Percentiles rank a stretch among this genome's conserved stretches.
Evolutionary conservation across 2,888 invertebrate genomes (phyloP).

Genomic region (Bedellia somnulentella): DNA sequence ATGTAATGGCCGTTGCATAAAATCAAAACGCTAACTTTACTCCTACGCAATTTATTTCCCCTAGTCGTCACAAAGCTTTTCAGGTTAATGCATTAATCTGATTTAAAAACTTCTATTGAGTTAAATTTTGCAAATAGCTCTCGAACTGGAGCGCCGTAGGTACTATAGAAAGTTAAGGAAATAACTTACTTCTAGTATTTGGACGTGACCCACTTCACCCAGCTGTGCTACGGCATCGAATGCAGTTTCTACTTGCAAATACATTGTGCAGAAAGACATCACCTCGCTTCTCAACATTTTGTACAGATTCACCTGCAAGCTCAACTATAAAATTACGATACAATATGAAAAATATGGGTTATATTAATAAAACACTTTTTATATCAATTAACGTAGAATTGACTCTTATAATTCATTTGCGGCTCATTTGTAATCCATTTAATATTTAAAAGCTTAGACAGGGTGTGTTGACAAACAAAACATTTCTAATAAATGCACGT

Average conservation of each 20-base stretch:
- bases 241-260: conserved; percentile 89
- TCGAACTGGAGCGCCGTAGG: neutral
- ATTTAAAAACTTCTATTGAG: neutral
- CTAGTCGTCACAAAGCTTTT: neutral
- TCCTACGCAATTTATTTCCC: neutral
- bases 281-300: conserved; percentile 77
- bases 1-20: no score
- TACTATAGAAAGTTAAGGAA: neutral
- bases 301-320: no score
- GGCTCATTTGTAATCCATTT: no score
- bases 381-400: no score
- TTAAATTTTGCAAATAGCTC: neutral
- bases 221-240: conserved; percentile 84
- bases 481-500: no score
- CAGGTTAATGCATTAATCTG: neutral
- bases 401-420: no score
- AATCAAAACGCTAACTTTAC: no score
- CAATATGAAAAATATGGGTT: no score
- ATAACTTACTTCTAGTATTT: conserved; percentile 35
- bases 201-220: conserved; percentile 85
- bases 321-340: no score
- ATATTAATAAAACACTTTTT: no score
- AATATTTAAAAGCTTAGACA: no score
- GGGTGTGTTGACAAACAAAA: no score
- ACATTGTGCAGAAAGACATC: conserved; percentile 87